Base-by-base conservation (phyloP, 2,797 vertebrate genomes). In the Spinus olivaceus region DNA sequence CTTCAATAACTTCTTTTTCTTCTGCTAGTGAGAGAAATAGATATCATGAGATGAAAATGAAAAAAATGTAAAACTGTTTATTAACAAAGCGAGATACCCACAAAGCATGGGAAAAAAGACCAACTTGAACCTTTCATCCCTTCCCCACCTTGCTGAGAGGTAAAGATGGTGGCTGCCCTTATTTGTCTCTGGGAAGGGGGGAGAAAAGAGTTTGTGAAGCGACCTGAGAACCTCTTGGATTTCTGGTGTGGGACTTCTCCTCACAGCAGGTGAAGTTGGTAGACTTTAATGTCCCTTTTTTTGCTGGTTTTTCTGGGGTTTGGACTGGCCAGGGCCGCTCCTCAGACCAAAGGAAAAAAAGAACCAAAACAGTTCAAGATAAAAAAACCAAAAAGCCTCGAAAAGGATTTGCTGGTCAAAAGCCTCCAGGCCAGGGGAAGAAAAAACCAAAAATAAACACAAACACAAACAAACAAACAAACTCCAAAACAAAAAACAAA, bases 271-370 rank as follows among this genome's bases (percentile, higher is more conserved):
- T 5, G 7, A 57, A 46, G 27, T 24, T 35, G 25, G n/a, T 57
- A 41, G 53, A 33, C 12, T 35, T 57, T 30, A 46, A 35, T 18
- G 5, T 35, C 20, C 5, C 27, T 57, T 46, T 25, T 72, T 57
- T 56, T 6, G 2, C n/a, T 57, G 42, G 4, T 37, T 25, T 37
- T 73, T 73, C 42, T 11, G 39, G 39, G 14, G 39, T 57, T 72
- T 1, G 1, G 14, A 35, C 53, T 2, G 3, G 10, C 25, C n/a
- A 30, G 25, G n/a, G 20, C n/a, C 2, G 4, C 21, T 59, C 7
- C 54, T 24, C 1, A 0, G 27, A 12, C 15, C 42, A 37, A 57
- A 47, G 9, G 6, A 30, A 56, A 56, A 30, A 14, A 30, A 0
- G 1, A 47, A 57, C 7, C 19, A 30, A 46, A 44, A 35, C 15